phyloP scores from a whole-genome alignment of 2,797 vertebrate genomes.

The Bradypodion ventrale region DNA sequence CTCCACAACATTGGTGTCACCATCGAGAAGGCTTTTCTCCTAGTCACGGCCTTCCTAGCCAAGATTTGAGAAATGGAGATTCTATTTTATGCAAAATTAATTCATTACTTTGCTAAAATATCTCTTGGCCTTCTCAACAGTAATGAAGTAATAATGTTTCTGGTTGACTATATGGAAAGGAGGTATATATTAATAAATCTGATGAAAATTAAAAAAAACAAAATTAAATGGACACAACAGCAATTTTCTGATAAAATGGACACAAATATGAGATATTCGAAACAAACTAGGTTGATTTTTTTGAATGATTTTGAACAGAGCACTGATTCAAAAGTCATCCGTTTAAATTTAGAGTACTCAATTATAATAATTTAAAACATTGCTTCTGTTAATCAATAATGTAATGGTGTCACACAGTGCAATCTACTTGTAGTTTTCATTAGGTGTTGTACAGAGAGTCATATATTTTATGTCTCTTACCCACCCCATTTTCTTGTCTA shows the following conservation, averaged over 20 bases:
- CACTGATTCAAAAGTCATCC: neutral
- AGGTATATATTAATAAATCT: neutral
- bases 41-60: too few relatives aligned
- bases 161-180: neutral
- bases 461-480: too few relatives aligned
- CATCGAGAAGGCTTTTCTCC: too few relatives aligned
- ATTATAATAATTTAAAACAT: neutral
- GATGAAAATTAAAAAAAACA: neutral
- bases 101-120: slow-evolving; percentile 37
- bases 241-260: neutral
- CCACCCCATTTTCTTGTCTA: too few relatives aligned
- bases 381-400: neutral
- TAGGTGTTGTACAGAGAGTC: neutral
- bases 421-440: neutral
- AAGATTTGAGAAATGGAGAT: slow-evolving; percentile 31
- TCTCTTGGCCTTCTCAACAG: slow-evolving; percentile 8
- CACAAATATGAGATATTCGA: neutral
- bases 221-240: neutral
- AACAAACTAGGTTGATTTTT: neutral
- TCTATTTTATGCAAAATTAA: slow-evolving; percentile 33
- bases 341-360: neutral
- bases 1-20: too few relatives aligned
- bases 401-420: neutral
- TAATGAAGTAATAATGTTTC: slow-evolving; percentile 14
- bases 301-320: neutral